Conservation (phyloP, 2,888 invertebrate genomes). For the Protonemura montana region DNA sequence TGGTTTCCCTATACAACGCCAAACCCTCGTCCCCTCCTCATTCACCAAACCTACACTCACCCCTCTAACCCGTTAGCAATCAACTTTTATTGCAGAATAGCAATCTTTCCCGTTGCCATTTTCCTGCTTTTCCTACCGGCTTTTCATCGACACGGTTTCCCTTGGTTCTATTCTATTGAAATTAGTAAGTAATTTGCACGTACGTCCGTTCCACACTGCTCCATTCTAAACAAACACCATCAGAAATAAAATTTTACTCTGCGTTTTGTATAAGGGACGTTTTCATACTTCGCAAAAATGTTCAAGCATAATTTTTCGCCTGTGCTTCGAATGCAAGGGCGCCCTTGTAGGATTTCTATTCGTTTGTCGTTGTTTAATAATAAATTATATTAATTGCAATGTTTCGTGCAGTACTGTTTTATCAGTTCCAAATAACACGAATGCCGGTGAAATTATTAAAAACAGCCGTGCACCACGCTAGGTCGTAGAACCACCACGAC, state of each 20-base stretch:
- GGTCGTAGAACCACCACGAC: neutral
- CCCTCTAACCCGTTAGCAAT: slow-evolving; percentile 17
- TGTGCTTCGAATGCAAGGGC: neutral
- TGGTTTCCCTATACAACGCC: slow-evolving; percentile 9
- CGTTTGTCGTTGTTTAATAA: slow-evolving; percentile 28
- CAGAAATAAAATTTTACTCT: neutral
- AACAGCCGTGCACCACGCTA: slow-evolving; percentile 22
- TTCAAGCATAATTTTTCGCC: neutral
- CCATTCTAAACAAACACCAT: neutral
- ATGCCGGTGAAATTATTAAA: slow-evolving; percentile 23
- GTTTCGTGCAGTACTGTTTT: slow-evolving; percentile 17
- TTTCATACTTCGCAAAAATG: neutral
- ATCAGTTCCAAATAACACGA: slow-evolving; percentile 1
- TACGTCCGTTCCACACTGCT: neutral
- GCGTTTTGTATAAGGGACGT: neutral
- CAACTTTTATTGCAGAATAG: slow-evolving; percentile 31
- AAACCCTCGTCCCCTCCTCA: slow-evolving; percentile 18
- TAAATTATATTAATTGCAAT: slow-evolving; percentile 30
- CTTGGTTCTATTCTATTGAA: neutral
- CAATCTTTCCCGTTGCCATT: slow-evolving; percentile 7
- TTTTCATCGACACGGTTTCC: neutral
- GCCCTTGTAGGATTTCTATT: neutral
- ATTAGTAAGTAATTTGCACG: slow-evolving; percentile 19
- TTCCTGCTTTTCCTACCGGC: neutral
- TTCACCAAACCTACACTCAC: neutral